Base-by-base conservation (phyloP, 2,888 invertebrate species). In the Hedychridium roseum region DNA sequence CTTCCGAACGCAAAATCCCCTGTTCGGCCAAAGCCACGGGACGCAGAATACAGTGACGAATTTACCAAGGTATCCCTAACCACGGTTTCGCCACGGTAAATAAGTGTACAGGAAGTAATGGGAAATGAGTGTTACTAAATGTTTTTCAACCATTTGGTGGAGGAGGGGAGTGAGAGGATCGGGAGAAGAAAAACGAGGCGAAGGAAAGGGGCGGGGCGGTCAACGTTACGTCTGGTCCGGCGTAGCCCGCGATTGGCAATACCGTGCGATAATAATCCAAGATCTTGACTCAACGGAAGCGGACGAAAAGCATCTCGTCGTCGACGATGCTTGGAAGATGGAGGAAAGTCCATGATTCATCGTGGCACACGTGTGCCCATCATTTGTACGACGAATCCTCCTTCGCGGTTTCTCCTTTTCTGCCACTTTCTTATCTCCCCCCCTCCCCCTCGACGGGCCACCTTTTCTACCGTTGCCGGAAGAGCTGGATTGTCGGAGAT, bases 1-100 rank as follows among this genome's bases (percentile, higher is more conserved):
- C 56, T 43, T 50, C 53, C 54, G 58, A 56, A 56, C 56, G 48
- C 58, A 51, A 49, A n/a, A n/a, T n/a, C n/a, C n/a, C n/a, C n/a
- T n/a, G n/a, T n/a, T n/a, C n/a, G n/a, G n/a, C n/a, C n/a, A n/a
- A n/a, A n/a, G n/a, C n/a, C n/a, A n/a, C n/a, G n/a, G n/a, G n/a
- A n/a, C n/a, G n/a, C n/a, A n/a, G n/a, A n/a, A n/a, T n/a, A n/a
- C n/a, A n/a, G n/a, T n/a, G n/a, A n/a, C n/a, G n/a, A n/a, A n/a
- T n/a, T n/a, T n/a, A n/a, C n/a, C n/a, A n/a, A n/a, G n/a, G n/a
- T n/a, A n/a, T n/a, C n/a, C n/a, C n/a, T n/a, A n/a, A n/a, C n/a
- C n/a, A n/a, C n/a, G n/a, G n/a, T n/a, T n/a, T n/a, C n/a, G n/a
- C n/a, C n/a, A n/a, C n/a, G n/a, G n/a, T n/a, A n/a, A n/a, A n/a